Evolutionary conservation across 2,888 invertebrate genomes (phyloP).

Genomic region (Geotrupes spiniger): DNA sequence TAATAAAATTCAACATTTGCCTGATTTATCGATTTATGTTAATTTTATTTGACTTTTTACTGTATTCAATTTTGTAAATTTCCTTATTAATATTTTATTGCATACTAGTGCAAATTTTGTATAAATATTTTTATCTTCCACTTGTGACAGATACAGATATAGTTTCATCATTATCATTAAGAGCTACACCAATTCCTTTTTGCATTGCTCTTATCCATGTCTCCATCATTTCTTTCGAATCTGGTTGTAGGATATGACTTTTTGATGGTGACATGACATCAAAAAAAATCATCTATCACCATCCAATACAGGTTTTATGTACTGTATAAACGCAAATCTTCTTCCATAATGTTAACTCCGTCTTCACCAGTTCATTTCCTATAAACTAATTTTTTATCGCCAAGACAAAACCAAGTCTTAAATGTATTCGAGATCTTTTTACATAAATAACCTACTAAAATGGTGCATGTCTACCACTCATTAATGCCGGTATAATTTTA

Average conservation of each 20-base stretch:
- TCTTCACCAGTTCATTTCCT: slow-evolving; percentile 80
- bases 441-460: slow-evolving; percentile 94
- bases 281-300: slow-evolving; percentile 90
- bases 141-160: background rate
- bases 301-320: slow-evolving; percentile 85
- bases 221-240: slow-evolving; percentile 86
- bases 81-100: too few relatives aligned
- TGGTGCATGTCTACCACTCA: slow-evolving; percentile 46
- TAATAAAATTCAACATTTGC: too few relatives aligned
- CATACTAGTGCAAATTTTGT: too few relatives aligned
- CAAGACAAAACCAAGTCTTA: slow-evolving; percentile 93
- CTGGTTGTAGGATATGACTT: slow-evolving; percentile 96
- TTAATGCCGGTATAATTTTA: slow-evolving; percentile 57
- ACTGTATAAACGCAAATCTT: slow-evolving; percentile 91
- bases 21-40: too few relatives aligned
- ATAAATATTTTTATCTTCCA: too few relatives aligned
- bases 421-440: slow-evolving; percentile 96
- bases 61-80: too few relatives aligned
- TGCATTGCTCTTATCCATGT: slow-evolving; percentile 90
- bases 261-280: slow-evolving; percentile 92
- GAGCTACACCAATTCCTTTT: slow-evolving; percentile 80
- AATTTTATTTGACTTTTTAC: too few relatives aligned
- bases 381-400: slow-evolving; percentile 90
- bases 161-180: slow-evolving; percentile 51
- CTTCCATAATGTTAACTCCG: slow-evolving; percentile 92